These are phyloP conservation scores for Novumbra hubbsi DNA, from an alignment of 2,797 vertebrate species.

Conservation along the genomic window DNA sequence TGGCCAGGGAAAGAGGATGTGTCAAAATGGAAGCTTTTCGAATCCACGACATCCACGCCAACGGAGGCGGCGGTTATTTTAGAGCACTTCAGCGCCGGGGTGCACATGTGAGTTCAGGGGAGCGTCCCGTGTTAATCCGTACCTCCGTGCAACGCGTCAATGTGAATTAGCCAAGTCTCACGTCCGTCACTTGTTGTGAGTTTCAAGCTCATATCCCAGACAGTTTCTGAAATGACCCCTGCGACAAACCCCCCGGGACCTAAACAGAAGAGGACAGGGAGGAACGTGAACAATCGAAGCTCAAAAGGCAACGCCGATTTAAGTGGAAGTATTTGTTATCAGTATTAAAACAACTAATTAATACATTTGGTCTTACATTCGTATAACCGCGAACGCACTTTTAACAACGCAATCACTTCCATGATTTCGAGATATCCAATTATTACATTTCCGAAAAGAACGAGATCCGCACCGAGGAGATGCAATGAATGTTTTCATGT, in stretches of 20 bases:
- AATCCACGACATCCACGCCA: not conserved
- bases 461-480: not conserved
- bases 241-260: not conserved
- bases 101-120: not conserved
- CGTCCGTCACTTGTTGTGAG: not conserved
- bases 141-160: not conserved
- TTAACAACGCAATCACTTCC: not conserved
- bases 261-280: not conserved
- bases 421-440: not conserved
- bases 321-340: not conserved
- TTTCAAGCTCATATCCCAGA: not conserved
- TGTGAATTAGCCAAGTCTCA: not conserved
- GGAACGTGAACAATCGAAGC: not conserved
- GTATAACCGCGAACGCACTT: not conserved
- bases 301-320: not conserved
- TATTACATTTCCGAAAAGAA: not conserved
- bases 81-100: too few relatives aligned
- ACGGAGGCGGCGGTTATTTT: not conserved
- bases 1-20: not conserved
- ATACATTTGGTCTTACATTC: too few relatives aligned
- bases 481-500: slow-evolving; percentile 13
- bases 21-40: not conserved
- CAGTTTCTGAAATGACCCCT: not conserved
- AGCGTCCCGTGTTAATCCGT: not conserved
- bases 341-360: not conserved